Conservation (phyloP, 2,888 invertebrate genomes). For the Chloroclystis v-ata region DNA sequence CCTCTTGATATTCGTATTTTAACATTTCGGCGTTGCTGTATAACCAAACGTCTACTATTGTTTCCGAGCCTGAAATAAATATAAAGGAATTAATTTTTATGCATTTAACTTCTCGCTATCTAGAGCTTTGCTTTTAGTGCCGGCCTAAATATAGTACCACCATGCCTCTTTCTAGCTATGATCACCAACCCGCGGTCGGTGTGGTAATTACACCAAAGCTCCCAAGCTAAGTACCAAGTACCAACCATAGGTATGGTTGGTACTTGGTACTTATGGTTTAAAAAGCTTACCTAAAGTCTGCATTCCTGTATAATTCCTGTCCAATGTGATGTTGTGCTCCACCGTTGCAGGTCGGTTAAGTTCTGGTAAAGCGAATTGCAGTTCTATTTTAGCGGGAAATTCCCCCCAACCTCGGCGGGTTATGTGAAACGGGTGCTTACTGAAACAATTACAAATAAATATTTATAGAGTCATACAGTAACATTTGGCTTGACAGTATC, state of each 20-base stretch:
- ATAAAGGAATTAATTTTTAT: no score
- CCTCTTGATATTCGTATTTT: slow-evolving; percentile 54
- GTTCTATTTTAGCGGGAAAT: slow-evolving; percentile 88
- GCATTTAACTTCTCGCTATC: no score
- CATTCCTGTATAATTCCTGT: slow-evolving; percentile 88
- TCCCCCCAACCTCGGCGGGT: slow-evolving; percentile 95
- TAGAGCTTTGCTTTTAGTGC: no score
- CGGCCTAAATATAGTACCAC: background rate
- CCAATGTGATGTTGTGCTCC: slow-evolving; percentile 88
- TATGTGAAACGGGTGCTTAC: slow-evolving; percentile 88
- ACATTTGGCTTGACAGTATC: no score
- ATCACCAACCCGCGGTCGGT: no score
- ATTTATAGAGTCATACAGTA: no score
- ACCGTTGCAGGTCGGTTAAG: slow-evolving; percentile 88
- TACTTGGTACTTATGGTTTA: no score
- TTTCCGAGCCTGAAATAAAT: slow-evolving; percentile 83
- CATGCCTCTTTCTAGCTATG: no score
- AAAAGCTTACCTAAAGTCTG: slow-evolving; percentile 82
- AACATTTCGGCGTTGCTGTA: slow-evolving; percentile 71
- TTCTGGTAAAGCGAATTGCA: slow-evolving; percentile 84
- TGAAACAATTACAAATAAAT: slow-evolving; percentile 45
- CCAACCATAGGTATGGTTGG: no score
- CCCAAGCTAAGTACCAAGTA: no score
- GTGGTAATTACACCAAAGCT: no score
- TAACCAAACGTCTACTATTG: slow-evolving; percentile 85